phyloP scores from a whole-genome alignment of 2,888 invertebrate species.

The Heliconius ethilla region DNA sequence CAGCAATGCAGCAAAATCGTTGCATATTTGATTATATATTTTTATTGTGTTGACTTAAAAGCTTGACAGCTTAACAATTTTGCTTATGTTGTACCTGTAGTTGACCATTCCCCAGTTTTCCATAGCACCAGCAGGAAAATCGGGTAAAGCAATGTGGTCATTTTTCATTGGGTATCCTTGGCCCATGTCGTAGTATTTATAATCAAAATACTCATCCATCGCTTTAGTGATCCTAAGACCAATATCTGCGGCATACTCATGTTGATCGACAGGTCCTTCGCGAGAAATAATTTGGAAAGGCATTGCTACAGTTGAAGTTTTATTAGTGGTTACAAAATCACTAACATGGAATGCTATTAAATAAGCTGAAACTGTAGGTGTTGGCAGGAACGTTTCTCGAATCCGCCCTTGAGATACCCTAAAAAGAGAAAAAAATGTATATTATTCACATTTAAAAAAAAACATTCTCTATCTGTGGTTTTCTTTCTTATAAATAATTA shows the following conservation, averaged over 20 bases:
- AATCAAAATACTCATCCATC: slow-evolving; percentile 82
- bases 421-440: not conserved
- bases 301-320: slow-evolving; percentile 54
- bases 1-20: too few relatives aligned
- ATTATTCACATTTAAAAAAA: too few relatives aligned
- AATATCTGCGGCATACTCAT: slow-evolving; percentile 72
- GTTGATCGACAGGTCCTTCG: slow-evolving; percentile 65
- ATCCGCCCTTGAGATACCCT: slow-evolving; percentile 54
- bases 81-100: slow-evolving; percentile 79
- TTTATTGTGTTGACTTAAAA: too few relatives aligned
- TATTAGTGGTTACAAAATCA: slow-evolving; percentile 80
- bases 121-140: slow-evolving; percentile 91
- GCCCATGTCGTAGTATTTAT: slow-evolving; percentile 81
- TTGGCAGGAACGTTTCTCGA: slow-evolving; percentile 77
- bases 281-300: slow-evolving; percentile 73
- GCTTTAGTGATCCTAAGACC: slow-evolving; percentile 74
- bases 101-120: slow-evolving; percentile 93
- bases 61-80: too few relatives aligned
- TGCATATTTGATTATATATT: too few relatives aligned
- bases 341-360: slow-evolving; percentile 92
- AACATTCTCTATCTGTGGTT: not conserved
- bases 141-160: slow-evolving; percentile 89
- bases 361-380: slow-evolving; percentile 90
- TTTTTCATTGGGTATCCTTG: slow-evolving; percentile 74
- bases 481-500: slow-evolving; percentile 17